Evolutionary conservation across 2,113 vertebrate genomes (phyloP), one percentile per base, ranked within the genome.

Genomic region (Corythoichthys intestinalis): DNA sequence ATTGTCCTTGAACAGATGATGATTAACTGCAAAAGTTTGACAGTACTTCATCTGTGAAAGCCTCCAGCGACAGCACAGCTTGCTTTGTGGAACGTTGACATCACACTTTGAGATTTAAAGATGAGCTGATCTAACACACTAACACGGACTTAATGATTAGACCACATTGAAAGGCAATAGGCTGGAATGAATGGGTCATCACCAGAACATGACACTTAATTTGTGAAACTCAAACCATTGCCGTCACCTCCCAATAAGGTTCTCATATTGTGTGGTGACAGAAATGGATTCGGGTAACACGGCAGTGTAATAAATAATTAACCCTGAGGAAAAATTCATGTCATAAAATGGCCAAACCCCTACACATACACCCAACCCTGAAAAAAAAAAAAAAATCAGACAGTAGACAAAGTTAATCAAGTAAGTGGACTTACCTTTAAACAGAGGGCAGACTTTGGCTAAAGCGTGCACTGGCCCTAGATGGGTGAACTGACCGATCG

Each of bases 391-490:
- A 67, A 47, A n/a, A 28, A 34, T 28, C 3, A n/a, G 47, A n/a
- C 7, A 11, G 15, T 11, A n/a, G 7, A 57, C 38, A 14, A 63
- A 62, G 44, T 13, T 17, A 3, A 34, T 41, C 38, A 44, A n/a
- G 60, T 37, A 39, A 62, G 56, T 67, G 38, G 20, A 82, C 90
- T 88, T 76, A 93, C 92, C 92, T 93, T 93, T 93, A 10, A 92
- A 82, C 41, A 93, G 72, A 12, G 92, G 92, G 48, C 92, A 93
- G 52, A 91, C 78, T 84, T 88, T 90, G 41, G 85, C 72, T 0
- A 93, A 59, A 58, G 87, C 87, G 49, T 90, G 90, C n/a, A 92
- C 89, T 3, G 91, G 86, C 35, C 92, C 91, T 74, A 91, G 77
- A 2, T 66, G 79, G 9, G 87, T 90, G 74, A 90, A 92, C 82